A percentile compares a stretch with the other conserved stretches of the same genome.
Conservation (phyloP, 2,888 invertebrate species). For the Apamea crenata region DNA sequence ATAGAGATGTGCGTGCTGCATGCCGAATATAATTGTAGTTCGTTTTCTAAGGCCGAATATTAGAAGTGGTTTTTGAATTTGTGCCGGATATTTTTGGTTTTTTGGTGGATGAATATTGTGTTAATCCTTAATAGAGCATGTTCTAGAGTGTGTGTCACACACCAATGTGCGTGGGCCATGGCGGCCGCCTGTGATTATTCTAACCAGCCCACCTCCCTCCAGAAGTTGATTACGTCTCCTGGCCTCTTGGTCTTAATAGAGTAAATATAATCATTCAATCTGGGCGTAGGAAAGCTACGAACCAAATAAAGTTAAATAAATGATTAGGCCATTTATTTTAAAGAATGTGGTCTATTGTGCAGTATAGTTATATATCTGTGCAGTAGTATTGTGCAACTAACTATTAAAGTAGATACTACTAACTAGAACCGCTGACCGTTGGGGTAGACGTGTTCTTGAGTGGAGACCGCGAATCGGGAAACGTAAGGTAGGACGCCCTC, state of each 20-base stretch:
- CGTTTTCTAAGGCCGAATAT: slow-evolving; percentile 19
- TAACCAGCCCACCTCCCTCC: too few species aligned
- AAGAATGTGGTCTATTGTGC: not conserved
- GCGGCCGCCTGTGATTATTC: too few species aligned
- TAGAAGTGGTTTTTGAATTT: rapidly evolving
- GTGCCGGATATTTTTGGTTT: not conserved
- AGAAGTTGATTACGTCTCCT: too few species aligned
- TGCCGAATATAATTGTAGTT: slow-evolving; percentile 30
- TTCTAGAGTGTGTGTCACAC: too few species aligned
- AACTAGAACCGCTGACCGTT: too few species aligned
- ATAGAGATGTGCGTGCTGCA: slow-evolving; percentile 38
- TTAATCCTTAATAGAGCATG: not conserved
- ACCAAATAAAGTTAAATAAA: not conserved
- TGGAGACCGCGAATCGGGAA: too few species aligned
- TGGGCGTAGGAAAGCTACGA: not conserved
- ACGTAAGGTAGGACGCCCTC: too few species aligned
- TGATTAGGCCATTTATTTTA: not conserved
- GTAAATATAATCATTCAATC: not conserved
- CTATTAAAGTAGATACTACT: too few species aligned
- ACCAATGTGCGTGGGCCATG: too few species aligned
- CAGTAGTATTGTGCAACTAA: too few species aligned
- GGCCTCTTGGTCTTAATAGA: not conserved
- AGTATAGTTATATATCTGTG: too few species aligned
- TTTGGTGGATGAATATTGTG: not conserved
- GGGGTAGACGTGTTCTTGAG: too few species aligned